Base-by-base conservation (phyloP, 2,113 vertebrate species). In the Dipodomys merriami region DNA sequence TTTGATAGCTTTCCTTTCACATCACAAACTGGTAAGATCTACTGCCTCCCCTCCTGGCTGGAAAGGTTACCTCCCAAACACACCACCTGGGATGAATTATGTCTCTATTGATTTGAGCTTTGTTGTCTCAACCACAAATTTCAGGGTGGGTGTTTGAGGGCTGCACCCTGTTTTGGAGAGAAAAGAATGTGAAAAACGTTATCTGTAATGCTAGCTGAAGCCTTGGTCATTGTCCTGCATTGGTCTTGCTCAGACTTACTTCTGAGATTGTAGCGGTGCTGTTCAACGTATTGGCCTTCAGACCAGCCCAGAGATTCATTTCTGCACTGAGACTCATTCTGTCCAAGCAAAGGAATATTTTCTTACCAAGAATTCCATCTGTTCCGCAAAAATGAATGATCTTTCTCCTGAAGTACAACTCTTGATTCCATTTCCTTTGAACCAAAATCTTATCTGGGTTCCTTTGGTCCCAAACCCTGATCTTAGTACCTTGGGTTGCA, bases 51-150 rank as follows among this genome's bases (percentile, higher is more conserved):
- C 29, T 39, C 35, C 74, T 27, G n/a, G 0, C 3, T 25, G n/a
- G 27, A 76, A 90, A 97, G 90, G 76, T 81, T 81, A 81, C 22
- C 1, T 71, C 65, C 35, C 84, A 94, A 67, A 83, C 53, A 16
- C 10, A 6, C 0, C 0, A 0, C 68, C 12, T 6, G 11, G 60
- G 46, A 88, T 76, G 73, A 68, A 82, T 33, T 46, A 30, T 60
- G 19, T 74, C 10, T 78, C 60, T 69, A 1, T 88, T 73, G 81
- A 92, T 88, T 72, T 88, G 83, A 11, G 88, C 6, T 22, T 5
- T 33, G 46, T 64, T 49, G 67, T 64, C 18, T 77, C n/a, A 30
- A 12, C 60, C 57, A 29, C 81, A 80, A 44, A 62, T 74, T 81
- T 90, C 78, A 72, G 29, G 57, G 3, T 5, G 27, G 27, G 30